phyloP scores from a whole-genome alignment of 2,888 invertebrate genomes.

The Synergus japonicus region DNA sequence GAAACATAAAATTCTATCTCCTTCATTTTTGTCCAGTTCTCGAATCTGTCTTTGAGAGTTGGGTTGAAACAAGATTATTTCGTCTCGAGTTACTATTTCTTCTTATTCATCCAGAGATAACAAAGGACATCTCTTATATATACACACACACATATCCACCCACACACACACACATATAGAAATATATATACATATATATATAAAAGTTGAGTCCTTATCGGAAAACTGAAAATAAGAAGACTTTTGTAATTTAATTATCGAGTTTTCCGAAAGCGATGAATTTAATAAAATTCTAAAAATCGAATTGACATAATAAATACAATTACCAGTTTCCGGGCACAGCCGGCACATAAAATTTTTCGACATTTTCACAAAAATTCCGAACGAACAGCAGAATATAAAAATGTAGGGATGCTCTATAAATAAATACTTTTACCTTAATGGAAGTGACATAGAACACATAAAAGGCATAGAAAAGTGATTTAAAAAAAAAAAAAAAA shows the following conservation, averaged over 20 bases:
- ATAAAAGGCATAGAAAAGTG: neutral
- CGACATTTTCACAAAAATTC: no score
- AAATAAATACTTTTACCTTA: neutral
- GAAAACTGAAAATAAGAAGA: neutral
- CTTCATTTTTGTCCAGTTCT: conserved; percentile 10
- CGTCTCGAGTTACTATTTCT: conserved; percentile 28
- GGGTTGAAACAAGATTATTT: conserved; percentile 31
- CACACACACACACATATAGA: no score
- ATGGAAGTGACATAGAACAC: neutral
- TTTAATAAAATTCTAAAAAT: no score
- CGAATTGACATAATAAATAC: no score
- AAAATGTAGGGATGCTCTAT: neutral
- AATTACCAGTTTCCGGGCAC: no score
- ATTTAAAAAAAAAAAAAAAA: neutral
- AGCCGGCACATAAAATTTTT: no score
- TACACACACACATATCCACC: neutral
- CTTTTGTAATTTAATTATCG: neutral
- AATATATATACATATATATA: neutral
- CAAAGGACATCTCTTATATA: neutral
- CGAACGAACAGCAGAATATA: no score
- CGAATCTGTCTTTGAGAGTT: neutral
- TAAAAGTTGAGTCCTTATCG: conserved; percentile 9
- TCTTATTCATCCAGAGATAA: conserved; percentile 7
- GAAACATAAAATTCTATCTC: neutral
- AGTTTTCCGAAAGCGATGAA: no score